Evolutionary conservation across 2,888 invertebrate species (phyloP), one percentile per base, ranked within the genome.

Genomic region (Ctenicera cuprea): DNA sequence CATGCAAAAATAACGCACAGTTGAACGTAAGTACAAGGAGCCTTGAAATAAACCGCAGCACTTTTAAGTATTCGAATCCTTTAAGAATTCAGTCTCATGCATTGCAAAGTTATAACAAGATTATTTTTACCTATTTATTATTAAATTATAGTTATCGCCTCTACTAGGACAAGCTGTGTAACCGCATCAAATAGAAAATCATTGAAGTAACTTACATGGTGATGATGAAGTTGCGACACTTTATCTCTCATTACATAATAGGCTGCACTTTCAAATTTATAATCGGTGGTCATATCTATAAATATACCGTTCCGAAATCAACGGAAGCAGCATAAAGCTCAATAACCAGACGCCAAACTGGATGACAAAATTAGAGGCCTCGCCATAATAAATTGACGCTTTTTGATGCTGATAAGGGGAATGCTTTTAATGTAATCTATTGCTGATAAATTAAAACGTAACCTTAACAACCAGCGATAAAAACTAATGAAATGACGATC

Each of bases 1-100:
- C n/a, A n/a, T n/a, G n/a, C n/a, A n/a, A n/a, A n/a, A n/a, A n/a
- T n/a, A n/a, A n/a, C n/a, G n/a, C n/a, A n/a, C n/a, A n/a, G n/a
- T n/a, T n/a, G n/a, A n/a, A 38, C 2, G 7, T 2, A 2, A 38
- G 38, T 38, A 14, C 1, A 14, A 14, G 14, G 14, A 37, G 3
- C 57, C 26, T 57, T 12, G 22, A 52, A 52, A 26, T 18, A 12
- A 11, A 11, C 26, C 12, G 14, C 3, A 52, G 26, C 54, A 54
- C 54, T 54, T 54, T 30, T 26, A 54, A 12, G 54, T 54, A 54
- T 30, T 54, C 26, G 9, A 54, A 54, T 54, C 26, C 54, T 54
- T 54, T 30, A 22, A 54, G 26, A 57, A 57, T 30, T 33, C 57
- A 57, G 14, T 9, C 57, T 37, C 9, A 18, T 12, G 1, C 16